Evolutionary conservation across 2,888 invertebrate species (phyloP).

Genomic region (Drosophila formosana): DNA sequence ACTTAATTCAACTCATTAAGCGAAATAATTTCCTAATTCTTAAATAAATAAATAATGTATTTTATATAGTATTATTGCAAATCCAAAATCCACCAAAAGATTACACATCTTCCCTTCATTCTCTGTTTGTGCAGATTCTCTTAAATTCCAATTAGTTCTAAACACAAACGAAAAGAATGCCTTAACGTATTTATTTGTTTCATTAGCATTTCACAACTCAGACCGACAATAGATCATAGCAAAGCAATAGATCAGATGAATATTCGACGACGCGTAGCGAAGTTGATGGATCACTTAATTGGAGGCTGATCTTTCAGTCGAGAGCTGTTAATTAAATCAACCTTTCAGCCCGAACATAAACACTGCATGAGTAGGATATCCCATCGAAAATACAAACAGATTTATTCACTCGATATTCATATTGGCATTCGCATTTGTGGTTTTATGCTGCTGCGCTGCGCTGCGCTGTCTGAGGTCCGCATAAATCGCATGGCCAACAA

Average conservation of each 20-base stretch:
- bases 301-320: conserved; percentile 53
- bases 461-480: conserved; percentile 20
- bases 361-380: conserved; percentile 61
- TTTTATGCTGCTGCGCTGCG: conserved; percentile 2
- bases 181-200: background rate
- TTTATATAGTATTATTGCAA: no score
- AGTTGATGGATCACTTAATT: conserved; percentile 63
- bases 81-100: no score
- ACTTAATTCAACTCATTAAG: no score
- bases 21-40: no score
- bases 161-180: background rate
- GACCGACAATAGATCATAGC: conserved; percentile 23
- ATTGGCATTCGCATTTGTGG: conserved; percentile 12
- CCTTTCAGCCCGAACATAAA: conserved; percentile 39
- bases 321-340: conserved; percentile 40
- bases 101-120: no score
- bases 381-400: conserved; percentile 32
- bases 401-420: conserved; percentile 15
- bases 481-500: conserved; percentile 65
- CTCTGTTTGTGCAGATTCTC: no score
- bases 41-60: no score
- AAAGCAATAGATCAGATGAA: background rate
- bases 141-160: no score
- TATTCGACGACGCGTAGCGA: conserved; percentile 35
- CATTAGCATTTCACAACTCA: background rate